Evolutionary conservation across 2,888 invertebrate genomes (phyloP).

Genomic region (Agrochola litura): DNA sequence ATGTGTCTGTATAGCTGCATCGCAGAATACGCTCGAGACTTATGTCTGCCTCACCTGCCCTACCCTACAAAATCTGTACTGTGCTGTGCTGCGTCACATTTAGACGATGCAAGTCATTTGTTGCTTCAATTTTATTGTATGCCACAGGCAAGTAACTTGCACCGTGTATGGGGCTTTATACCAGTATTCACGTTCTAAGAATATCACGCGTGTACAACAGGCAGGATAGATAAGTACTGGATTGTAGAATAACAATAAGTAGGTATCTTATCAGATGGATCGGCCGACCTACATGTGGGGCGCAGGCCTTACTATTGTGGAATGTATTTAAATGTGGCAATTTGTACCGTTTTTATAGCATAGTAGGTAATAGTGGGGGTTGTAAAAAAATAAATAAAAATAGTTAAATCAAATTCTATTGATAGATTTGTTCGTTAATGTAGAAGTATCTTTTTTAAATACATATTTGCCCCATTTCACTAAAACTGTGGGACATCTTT

Average conservation of each 20-base stretch:
- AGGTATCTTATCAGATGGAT: slow-evolving; percentile 50
- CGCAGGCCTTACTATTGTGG: slow-evolving; percentile 26
- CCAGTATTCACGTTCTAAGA: slow-evolving; percentile 22
- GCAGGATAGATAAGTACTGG: slow-evolving; percentile 38
- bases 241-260: slow-evolving; percentile 49
- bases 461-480: too few relatives aligned
- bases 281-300: slow-evolving; percentile 33
- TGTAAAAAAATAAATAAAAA: too few relatives aligned
- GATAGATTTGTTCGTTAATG: background rate
- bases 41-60: too few relatives aligned
- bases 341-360: slow-evolving; percentile 15
- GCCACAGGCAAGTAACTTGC: background rate
- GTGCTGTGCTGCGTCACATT: too few relatives aligned
- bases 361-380: background rate
- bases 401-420: background rate
- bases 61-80: too few relatives aligned
- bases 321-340: slow-evolving; percentile 34
- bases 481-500: background rate
- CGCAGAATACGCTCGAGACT: too few relatives aligned
- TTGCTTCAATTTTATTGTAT: background rate
- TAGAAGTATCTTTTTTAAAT: background rate
- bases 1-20: too few relatives aligned
- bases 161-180: background rate
- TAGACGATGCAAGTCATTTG: too few relatives aligned
- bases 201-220: slow-evolving; percentile 27